Base-by-base conservation (phyloP, 2,797 vertebrate species). In the Chrosomus eos region DNA sequence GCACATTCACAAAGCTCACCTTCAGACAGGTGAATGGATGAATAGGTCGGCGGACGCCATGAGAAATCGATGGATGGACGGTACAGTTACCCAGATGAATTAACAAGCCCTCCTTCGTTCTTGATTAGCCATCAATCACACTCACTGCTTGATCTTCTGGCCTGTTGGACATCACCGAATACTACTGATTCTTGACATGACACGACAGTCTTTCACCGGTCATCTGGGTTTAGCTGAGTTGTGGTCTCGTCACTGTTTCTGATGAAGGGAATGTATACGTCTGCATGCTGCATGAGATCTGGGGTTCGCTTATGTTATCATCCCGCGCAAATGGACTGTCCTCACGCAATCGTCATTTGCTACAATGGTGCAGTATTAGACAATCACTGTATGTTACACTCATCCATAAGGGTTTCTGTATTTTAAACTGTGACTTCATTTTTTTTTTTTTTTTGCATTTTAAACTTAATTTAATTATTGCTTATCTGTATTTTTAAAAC, bases 211-310 rank as follows among this genome's bases (percentile, higher is more conserved):
- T 68, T 55, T 60, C 64, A 55, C 28, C 48, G 21, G 45, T 67
- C 58, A 28, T 77, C 76, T 67, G 26, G 21, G 38, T 36, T 76
- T 23, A 28, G 43, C 79, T 66, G 79, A 19, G 38, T 36, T 62
- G 72, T 87, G 53, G 51, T 86, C 31, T 86, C 26, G 38, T 81
- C 78, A 75, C 18, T 71, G 78, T 77, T 79, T 74, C 55, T 68
- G 55, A 75, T 82, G 68, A 79, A 89, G 89, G 85, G 87, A 90
- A 88, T 62, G 86, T 88, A 48, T 16, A 86, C n/a, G 81, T 91
- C 82, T 92, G 91, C 91, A 91, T 91, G 92, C 89, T 93, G 91
- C 90, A 92, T 88, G 89, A 84, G 85, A 78, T 84, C 84, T 28
- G 62, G 74, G 76, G 70, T 71, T 84, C 33, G 23, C 13, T 84